These are phyloP conservation scores for Ispidina picta DNA, from an alignment of 2,797 vertebrate genomes.

Conservation along the genomic window DNA sequence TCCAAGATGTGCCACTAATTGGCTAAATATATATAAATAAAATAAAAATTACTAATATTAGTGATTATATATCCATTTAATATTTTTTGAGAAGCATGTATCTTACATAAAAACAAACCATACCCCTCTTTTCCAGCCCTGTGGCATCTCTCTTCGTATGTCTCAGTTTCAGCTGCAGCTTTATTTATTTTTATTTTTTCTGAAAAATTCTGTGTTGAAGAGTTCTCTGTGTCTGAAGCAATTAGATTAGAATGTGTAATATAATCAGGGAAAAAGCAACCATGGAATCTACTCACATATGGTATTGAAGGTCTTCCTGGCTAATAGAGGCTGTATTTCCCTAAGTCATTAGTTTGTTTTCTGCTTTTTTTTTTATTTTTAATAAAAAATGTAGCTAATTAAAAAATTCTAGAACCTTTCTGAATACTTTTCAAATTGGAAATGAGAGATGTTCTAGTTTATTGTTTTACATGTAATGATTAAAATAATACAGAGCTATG, in stretches of 20 bases:
- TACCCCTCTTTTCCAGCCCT: not conserved
- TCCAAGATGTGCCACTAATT: not conserved
- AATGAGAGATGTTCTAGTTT: not conserved
- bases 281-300: not conserved
- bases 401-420: not conserved
- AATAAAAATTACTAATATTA: not conserved
- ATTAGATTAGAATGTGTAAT: not conserved
- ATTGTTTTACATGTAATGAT: not conserved
- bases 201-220: not conserved
- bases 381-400: not conserved
- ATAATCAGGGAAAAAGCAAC: not conserved
- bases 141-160: not conserved
- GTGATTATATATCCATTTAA: not conserved
- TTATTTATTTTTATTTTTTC: not conserved
- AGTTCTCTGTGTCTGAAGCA: not conserved
- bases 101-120: not conserved
- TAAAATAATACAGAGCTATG: not conserved
- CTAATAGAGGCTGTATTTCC: not conserved
- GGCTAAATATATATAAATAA: accelerated
- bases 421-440: not conserved
- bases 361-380: not conserved
- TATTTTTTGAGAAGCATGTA: accelerated
- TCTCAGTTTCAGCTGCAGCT: not conserved
- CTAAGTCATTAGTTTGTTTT: not conserved
- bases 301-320: not conserved